These are phyloP conservation scores for Monochamus alternatus DNA, from an alignment of 2,888 invertebrate species.

Conservation along the genomic window DNA sequence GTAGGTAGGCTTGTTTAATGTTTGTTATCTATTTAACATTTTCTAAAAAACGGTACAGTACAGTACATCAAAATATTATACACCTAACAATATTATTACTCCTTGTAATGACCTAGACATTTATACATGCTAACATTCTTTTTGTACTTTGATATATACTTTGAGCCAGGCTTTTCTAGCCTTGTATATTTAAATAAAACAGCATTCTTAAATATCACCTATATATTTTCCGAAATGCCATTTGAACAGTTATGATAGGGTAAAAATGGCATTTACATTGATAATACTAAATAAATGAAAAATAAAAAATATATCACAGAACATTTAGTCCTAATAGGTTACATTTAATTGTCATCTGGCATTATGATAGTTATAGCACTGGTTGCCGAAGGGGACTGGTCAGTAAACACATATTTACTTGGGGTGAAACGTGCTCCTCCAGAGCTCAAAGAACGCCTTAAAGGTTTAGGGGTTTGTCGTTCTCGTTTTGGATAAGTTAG, in stretches of 20 bases:
- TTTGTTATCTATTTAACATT: slow-evolving; percentile 13
- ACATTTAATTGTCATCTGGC: slow-evolving; percentile 73
- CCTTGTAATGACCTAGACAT: slow-evolving; percentile 2
- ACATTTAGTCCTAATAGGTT: slow-evolving; percentile 62
- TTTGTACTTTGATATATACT: slow-evolving; percentile 8
- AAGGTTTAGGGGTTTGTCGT: slow-evolving; percentile 54
- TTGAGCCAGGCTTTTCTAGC: neutral
- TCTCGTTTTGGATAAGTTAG: slow-evolving; percentile 61
- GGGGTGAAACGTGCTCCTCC: slow-evolving; percentile 70
- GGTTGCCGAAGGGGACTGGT: slow-evolving; percentile 71
- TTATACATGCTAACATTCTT: slow-evolving; percentile 2
- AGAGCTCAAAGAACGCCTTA: slow-evolving; percentile 59
- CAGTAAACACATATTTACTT: slow-evolving; percentile 71
- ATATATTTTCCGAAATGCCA: slow-evolving; percentile 41
- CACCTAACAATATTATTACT: slow-evolving; percentile 12
- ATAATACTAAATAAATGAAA: slow-evolving; percentile 49
- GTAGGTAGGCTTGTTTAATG: neutral
- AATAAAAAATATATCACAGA: slow-evolving; percentile 65
- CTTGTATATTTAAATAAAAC: slow-evolving; percentile 13
- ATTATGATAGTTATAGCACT: slow-evolving; percentile 80
- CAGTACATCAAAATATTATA: slow-evolving; percentile 7
- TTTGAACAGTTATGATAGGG: slow-evolving; percentile 41
- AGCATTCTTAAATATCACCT: slow-evolving; percentile 24
- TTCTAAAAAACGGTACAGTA: slow-evolving; percentile 5
- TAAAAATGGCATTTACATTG: slow-evolving; percentile 43